Evolutionary conservation across 2,888 invertebrate genomes (phyloP).

Genomic region (Meliscaeva auricollis): DNA sequence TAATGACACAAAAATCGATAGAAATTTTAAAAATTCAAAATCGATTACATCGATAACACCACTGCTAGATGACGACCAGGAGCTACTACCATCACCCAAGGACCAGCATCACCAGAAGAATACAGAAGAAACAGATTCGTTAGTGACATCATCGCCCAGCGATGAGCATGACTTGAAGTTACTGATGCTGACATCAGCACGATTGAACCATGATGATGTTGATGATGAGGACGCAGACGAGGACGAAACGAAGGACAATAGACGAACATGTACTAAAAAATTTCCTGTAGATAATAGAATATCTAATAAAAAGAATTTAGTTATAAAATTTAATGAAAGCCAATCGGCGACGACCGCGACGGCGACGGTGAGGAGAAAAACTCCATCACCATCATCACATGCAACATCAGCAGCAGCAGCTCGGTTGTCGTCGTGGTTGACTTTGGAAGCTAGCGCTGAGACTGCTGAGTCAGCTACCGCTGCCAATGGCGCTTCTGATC

Average conservation of each 20-base stretch:
- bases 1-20: constrained; percentile 70
- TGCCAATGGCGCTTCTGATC: constrained; percentile 62
- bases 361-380: constrained; percentile 71
- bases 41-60: constrained; percentile 64
- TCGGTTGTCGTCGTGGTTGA: constrained; percentile 3
- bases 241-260: constrained; percentile 66
- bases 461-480: constrained; percentile 26
- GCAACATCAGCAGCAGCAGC: background rate
- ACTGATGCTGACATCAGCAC: constrained; percentile 51
- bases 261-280: constrained; percentile 73
- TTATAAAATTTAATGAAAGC: constrained; percentile 76
- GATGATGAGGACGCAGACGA: constrained; percentile 5
- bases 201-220: constrained; percentile 53
- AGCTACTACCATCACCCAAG: background rate
- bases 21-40: constrained; percentile 73
- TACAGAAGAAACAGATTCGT: constrained; percentile 31
- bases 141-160: constrained; percentile 44
- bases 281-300: constrained; percentile 76
- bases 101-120: constrained; percentile 10
- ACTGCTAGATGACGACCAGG: constrained; percentile 25
- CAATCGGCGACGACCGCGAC: constrained; percentile 68
- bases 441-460: background rate
- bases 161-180: constrained; percentile 35
- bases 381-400: constrained; percentile 34
- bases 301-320: constrained; percentile 76